phyloP scores from a whole-genome alignment of 2,888 invertebrate species.

The Lasioglossum lativentre region DNA sequence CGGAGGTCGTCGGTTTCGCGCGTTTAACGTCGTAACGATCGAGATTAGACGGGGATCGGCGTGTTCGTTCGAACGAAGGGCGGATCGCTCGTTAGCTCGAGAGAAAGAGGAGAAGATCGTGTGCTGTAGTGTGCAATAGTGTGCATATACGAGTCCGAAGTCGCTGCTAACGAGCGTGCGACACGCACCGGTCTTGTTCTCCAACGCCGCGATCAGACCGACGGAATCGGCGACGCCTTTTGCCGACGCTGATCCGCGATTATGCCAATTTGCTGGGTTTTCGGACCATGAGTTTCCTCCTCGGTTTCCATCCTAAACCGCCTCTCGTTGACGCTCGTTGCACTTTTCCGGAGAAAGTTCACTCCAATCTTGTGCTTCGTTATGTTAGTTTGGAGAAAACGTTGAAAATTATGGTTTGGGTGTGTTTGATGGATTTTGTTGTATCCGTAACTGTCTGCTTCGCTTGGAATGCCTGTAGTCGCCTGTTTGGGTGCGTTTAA shows the following conservation, averaged over 20 bases:
- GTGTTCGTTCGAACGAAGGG: conserved; percentile 36
- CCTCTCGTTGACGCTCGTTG: neutral
- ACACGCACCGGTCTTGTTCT: conserved; percentile 65
- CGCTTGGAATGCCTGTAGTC: too few species aligned
- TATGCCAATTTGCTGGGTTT: conserved; percentile 71
- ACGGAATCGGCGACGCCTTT: conserved; percentile 64
- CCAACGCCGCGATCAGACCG: conserved; percentile 51
- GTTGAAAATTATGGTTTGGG: neutral
- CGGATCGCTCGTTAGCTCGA: conserved; percentile 65
- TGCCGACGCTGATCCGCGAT: conserved; percentile 56
- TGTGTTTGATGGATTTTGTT: neutral
- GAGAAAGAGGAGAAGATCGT: conserved; percentile 13
- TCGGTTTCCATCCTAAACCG: neutral
- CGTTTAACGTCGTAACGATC: conserved; percentile 70
- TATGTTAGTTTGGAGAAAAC: neutral
- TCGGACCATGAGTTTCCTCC: conserved; percentile 26
- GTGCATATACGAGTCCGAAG: conserved; percentile 30
- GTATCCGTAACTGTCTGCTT: neutral
- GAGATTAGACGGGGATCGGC: conserved; percentile 61
- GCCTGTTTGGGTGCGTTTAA: neutral
- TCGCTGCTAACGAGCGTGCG: conserved; percentile 66
- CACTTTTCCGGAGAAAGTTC: neutral
- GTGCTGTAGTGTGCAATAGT: conserved; percentile 10
- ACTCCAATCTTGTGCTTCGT: neutral
- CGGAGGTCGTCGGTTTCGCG: conserved; percentile 60